Evolutionary conservation across 2,888 invertebrate genomes (phyloP).

Genomic region (Noctua janthe): DNA sequence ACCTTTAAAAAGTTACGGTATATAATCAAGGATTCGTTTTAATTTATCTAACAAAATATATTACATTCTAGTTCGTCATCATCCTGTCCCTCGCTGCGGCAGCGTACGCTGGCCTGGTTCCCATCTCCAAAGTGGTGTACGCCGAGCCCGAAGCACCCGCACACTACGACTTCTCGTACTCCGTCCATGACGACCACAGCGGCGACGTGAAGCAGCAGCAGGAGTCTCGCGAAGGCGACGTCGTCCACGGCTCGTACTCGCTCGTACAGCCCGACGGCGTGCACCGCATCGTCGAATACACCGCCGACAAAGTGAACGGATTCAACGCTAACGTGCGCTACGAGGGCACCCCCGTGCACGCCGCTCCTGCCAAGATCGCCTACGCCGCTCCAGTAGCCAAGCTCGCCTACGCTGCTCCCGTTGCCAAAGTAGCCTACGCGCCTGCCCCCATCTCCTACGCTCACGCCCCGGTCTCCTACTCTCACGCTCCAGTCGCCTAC

Average conservation of each 20-base stretch:
- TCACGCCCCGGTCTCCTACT: conserved; percentile 73
- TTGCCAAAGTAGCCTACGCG: conserved; percentile 80
- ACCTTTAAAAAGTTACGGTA: too few species aligned
- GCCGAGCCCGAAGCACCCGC: conserved; percentile 82
- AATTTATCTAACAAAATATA: conserved; percentile 8
- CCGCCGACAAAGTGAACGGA: conserved; percentile 83
- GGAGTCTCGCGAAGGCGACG: conserved; percentile 84
- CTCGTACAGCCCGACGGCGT: conserved; percentile 88
- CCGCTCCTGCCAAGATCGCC: conserved; percentile 71
- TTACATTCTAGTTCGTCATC: conserved; percentile 70
- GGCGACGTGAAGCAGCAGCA: conserved; percentile 88
- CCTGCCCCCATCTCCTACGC: conserved; percentile 81
- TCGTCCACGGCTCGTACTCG: conserved; percentile 86
- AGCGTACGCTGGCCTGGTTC: conserved; percentile 75
- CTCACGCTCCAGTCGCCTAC: conserved; percentile 69
- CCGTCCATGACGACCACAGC: conserved; percentile 84
- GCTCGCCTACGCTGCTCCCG: conserved; percentile 73
- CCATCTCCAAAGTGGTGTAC: conserved; percentile 79
- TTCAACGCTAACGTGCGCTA: conserved; percentile 87
- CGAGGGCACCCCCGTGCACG: conserved; percentile 81
- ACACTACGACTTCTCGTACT: conserved; percentile 86
- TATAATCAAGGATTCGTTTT: not conserved
- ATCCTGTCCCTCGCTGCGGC: conserved; percentile 77
- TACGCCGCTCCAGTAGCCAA: conserved; percentile 74
- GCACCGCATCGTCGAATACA: conserved; percentile 86